Percentiles rank a stretch among this genome's conserved stretches.
These are phyloP conservation scores for Caenorhabditis drosophilae DNA, from an alignment of 2,888 invertebrate species.

Conservation along the genomic window DNA sequence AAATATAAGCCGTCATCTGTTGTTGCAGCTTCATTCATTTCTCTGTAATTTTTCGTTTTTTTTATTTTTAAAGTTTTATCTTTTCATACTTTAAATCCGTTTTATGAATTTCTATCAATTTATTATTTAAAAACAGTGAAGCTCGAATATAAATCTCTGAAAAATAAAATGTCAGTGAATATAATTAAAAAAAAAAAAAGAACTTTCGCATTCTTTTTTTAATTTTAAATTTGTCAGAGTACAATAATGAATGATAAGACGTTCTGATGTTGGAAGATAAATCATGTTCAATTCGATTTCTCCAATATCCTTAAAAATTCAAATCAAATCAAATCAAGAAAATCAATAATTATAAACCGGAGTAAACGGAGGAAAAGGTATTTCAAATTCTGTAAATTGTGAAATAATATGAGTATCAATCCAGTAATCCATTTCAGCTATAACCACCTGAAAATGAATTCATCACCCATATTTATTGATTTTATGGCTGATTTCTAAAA, in stretches of 20 bases:
- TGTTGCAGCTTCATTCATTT: neutral
- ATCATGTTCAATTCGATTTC: slow-evolving; percentile 41
- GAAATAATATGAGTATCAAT: slow-evolving; percentile 28
- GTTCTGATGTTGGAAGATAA: slow-evolving; percentile 38
- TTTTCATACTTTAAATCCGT: slow-evolving; percentile 11
- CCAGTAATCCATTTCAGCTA: slow-evolving; percentile 47
- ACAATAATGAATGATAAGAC: slow-evolving; percentile 31
- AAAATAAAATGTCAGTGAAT: neutral
- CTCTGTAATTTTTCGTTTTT: neutral
- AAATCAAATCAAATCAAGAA: no score
- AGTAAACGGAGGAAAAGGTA: slow-evolving; percentile 30
- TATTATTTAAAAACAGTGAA: slow-evolving; percentile 13
- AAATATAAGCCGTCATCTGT: slow-evolving; percentile 34
- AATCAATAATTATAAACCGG: slow-evolving; percentile 18
- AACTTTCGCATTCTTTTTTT: slow-evolving; percentile 17
- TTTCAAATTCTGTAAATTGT: slow-evolving; percentile 36
- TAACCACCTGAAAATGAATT: slow-evolving; percentile 21
- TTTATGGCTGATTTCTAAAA: neutral
- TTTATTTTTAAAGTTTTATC: neutral
- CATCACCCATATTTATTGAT: neutral
- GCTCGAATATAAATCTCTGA: slow-evolving; percentile 25
- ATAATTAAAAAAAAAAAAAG: neutral
- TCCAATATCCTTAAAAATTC: slow-evolving; percentile 32
- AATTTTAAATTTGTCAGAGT: slow-evolving; percentile 39
- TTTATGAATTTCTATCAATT: slow-evolving; percentile 15